Conservation (phyloP, 1,140 invertebrate genomes). For the Drosophila grimshawi region DNA sequence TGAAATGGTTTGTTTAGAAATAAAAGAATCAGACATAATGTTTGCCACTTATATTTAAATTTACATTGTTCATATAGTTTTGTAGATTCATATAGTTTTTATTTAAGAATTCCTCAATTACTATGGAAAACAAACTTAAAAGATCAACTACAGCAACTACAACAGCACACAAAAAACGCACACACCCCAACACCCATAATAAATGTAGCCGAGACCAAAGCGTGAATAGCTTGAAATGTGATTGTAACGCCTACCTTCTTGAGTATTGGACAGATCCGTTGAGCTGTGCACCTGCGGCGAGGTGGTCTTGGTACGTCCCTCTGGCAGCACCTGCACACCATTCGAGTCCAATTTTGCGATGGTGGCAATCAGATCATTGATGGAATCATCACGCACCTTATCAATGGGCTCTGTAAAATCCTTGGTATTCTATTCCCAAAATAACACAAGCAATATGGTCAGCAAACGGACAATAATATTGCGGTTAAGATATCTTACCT, state of each 20-base stretch:
- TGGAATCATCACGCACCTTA: conserved; percentile 92
- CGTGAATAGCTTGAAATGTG: background rate
- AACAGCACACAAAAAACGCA: background rate
- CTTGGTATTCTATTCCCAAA: conserved; percentile 69
- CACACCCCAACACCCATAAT: conserved; percentile 7
- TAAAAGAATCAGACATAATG: too few relatives aligned
- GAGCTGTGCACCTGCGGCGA: conserved; percentile 88
- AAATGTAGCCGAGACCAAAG: conserved; percentile 15
- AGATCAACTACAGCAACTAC: background rate
- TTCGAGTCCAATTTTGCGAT: conserved; percentile 93
- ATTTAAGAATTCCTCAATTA: too few relatives aligned
- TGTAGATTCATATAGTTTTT: too few relatives aligned
- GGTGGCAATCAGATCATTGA: conserved; percentile 93
- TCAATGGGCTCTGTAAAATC: conserved; percentile 87
- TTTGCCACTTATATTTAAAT: too few relatives aligned
- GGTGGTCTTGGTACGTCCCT: conserved; percentile 85
- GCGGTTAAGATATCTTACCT: conserved; percentile 47
- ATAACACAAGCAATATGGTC: background rate
- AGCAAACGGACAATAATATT: too few relatives aligned
- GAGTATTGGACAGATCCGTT: conserved; percentile 85
- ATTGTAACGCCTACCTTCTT: conserved; percentile 73
- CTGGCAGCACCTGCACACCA: conserved; percentile 89
- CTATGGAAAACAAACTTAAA: too few relatives aligned
- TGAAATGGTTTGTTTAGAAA: too few relatives aligned
- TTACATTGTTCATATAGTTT: too few relatives aligned